phyloP scores from a whole-genome alignment of 2,888 invertebrate genomes.

The Eristalis intricaria region DNA sequence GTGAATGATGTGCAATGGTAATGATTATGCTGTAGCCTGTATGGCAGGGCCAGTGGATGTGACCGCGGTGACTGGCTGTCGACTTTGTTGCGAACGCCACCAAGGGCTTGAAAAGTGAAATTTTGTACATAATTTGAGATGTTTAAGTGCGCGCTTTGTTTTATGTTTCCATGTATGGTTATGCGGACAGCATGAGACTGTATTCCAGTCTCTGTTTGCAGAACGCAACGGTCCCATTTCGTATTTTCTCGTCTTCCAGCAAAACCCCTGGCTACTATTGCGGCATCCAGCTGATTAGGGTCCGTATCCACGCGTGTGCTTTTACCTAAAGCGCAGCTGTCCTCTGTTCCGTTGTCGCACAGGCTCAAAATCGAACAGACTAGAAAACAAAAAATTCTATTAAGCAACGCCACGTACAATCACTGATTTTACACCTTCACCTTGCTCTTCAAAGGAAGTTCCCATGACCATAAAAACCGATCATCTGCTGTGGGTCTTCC shows the following conservation, averaged over 20 bases:
- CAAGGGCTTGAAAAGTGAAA: constrained; percentile 69
- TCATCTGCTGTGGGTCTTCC: not conserved
- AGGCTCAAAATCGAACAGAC: too few relatives aligned
- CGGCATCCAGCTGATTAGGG: too few relatives aligned
- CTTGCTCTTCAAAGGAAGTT: not conserved
- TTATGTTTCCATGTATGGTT: not conserved
- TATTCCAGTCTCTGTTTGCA: too few relatives aligned
- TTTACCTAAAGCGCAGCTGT: too few relatives aligned
- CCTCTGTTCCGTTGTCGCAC: too few relatives aligned
- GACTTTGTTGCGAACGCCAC: constrained; percentile 27
- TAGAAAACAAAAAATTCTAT: too few relatives aligned
- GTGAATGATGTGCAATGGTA: not conserved
- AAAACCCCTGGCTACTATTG: too few relatives aligned
- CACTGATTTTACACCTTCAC: not conserved
- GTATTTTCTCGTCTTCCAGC: too few relatives aligned
- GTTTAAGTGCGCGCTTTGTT: too few relatives aligned
- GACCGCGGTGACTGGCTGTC: not conserved
- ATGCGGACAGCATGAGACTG: not conserved
- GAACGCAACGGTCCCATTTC: too few relatives aligned
- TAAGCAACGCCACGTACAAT: too few relatives aligned
- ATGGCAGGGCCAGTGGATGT: constrained; percentile 21
- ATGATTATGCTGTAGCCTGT: constrained; percentile 23
- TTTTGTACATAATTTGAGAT: constrained; percentile 1
- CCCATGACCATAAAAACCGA: not conserved
- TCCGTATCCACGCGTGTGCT: too few relatives aligned